Percentiles rank a stretch among this genome's conserved stretches.
These are phyloP conservation scores for Agapostemon virescens DNA, from an alignment of 2,888 invertebrate species.

Conservation along the genomic window DNA sequence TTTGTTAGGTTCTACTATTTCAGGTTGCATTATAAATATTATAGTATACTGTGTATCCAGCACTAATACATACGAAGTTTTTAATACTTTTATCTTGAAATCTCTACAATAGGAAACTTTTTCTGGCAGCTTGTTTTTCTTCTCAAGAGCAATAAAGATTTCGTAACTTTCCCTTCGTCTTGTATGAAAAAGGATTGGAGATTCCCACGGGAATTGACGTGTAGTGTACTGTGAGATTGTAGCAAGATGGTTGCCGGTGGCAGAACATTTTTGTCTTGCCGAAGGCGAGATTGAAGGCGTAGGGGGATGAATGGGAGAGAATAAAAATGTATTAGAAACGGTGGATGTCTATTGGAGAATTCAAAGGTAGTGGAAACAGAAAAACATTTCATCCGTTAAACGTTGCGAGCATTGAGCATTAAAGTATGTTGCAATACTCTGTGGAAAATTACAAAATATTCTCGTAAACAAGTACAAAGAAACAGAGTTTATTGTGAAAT, in stretches of 20 bases:
- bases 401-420: background rate
- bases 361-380: background rate
- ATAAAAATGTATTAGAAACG: background rate
- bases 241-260: conserved; percentile 10
- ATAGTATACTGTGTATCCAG: background rate
- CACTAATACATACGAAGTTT: background rate
- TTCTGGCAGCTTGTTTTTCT: background rate
- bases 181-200: background rate
- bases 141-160: background rate
- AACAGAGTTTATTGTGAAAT: too few species aligned
- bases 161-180: background rate
- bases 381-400: background rate
- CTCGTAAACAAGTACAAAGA: too few species aligned
- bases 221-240: conserved; percentile 13
- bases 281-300: background rate
- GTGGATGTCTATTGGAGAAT: background rate
- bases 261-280: conserved; percentile 11
- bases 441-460: too few species aligned
- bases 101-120: background rate
- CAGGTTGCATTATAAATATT: background rate
- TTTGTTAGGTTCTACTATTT: background rate
- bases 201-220: conserved; percentile 7
- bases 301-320: background rate
- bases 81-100: background rate
- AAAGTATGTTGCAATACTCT: too few species aligned